phyloP scores from a whole-genome alignment of 2,888 invertebrate species.

The Pristionchus maxplancki region DNA sequence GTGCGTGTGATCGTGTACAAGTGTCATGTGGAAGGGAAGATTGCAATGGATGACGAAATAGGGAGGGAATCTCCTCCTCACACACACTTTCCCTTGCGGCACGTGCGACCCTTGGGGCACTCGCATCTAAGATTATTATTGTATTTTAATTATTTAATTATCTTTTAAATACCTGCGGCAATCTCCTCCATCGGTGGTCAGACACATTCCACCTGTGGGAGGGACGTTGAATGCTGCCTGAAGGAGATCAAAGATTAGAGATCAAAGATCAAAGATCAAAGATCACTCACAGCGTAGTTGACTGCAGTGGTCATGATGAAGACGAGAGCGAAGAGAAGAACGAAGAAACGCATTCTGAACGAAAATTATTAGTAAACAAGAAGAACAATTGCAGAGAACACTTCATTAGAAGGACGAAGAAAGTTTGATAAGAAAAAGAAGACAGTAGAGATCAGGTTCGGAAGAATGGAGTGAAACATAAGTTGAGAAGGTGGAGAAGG shows the following conservation, averaged over 20 bases:
- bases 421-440: neutral
- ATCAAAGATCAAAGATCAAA: neutral
- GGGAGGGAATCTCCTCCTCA: neutral
- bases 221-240: conserved; percentile 26
- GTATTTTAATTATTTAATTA: neutral
- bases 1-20: neutral
- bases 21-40: neutral
- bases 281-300: conserved; percentile 11
- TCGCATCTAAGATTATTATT: neutral
- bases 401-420: neutral
- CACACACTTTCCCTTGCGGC: conserved; percentile 26
- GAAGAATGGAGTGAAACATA: neutral
- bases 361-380: neutral
- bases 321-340: conserved; percentile 36
- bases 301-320: conserved; percentile 37
- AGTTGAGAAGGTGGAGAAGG: neutral
- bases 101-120: conserved; percentile 24
- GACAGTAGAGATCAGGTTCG: neutral
- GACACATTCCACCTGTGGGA: conserved; percentile 24
- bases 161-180: conserved; percentile 18
- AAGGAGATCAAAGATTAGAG: neutral
- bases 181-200: conserved; percentile 26
- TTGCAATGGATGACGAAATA: neutral
- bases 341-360: conserved; percentile 33
- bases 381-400: neutral